These are phyloP conservation scores for Laothoe populi DNA, from an alignment of 2,888 invertebrate genomes.

Conservation along the genomic window DNA sequence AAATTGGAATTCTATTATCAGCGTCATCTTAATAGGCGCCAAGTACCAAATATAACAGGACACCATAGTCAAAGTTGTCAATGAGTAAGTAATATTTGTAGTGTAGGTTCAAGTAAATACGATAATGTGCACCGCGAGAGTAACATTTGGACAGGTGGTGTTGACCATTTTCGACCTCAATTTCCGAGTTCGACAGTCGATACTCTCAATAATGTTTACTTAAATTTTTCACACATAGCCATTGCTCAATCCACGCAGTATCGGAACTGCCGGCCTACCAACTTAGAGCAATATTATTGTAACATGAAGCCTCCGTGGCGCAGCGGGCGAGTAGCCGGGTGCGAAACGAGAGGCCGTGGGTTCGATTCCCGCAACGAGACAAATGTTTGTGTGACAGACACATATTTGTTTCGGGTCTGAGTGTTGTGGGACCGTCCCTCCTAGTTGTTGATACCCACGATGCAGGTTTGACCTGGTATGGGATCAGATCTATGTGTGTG, in stretches of 20 bases:
- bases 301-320: too few relatives aligned
- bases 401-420: too few relatives aligned
- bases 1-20: slow-evolving; percentile 30
- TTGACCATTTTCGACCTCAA: slow-evolving; percentile 33
- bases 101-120: slow-evolving; percentile 37
- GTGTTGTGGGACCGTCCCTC: too few relatives aligned
- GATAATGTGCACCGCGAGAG: slow-evolving; percentile 34
- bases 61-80: slow-evolving; percentile 39
- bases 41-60: slow-evolving; percentile 29
- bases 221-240: slow-evolving; percentile 25
- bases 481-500: too few relatives aligned
- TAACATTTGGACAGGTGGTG: slow-evolving; percentile 39
- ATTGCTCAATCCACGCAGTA: slow-evolving; percentile 22
- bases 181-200: slow-evolving; percentile 31
- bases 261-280: too few relatives aligned
- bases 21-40: slow-evolving; percentile 27
- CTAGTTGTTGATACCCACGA: too few relatives aligned
- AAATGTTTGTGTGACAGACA: too few relatives aligned
- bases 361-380: too few relatives aligned
- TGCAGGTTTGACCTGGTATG: too few relatives aligned
- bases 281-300: too few relatives aligned
- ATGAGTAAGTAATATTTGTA: slow-evolving; percentile 40
- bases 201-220: slow-evolving; percentile 31
- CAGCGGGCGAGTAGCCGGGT: too few relatives aligned
- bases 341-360: too few relatives aligned